Conservation (phyloP, 2,797 vertebrate genomes). For the Pristis pectinata region DNA sequence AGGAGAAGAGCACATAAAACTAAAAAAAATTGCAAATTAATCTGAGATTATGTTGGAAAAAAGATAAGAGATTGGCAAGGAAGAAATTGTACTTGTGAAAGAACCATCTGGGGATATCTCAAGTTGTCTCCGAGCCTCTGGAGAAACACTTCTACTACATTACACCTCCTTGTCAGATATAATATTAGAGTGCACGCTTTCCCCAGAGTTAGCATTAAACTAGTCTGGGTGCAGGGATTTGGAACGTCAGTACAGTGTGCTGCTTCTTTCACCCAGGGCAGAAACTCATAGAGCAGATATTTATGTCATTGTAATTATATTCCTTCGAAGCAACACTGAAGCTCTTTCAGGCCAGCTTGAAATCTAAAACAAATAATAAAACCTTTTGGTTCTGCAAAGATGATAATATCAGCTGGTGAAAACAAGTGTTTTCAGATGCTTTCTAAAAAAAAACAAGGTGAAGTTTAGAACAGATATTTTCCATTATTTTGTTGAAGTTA, state of each 20-base stretch:
- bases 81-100: too few species aligned
- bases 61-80: too few species aligned
- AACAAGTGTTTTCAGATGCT: too few species aligned
- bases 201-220: not conserved
- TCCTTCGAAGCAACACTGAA: not conserved
- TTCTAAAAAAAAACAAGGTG: not conserved
- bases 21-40: too few species aligned
- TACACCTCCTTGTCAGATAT: not conserved
- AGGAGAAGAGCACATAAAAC: too few species aligned
- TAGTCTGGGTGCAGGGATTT: not conserved
- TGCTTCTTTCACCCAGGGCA: not conserved
- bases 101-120: too few species aligned
- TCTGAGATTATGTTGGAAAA: too few species aligned
- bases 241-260: not conserved
- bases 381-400: not conserved
- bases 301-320: not conserved
- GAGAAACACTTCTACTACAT: not conserved
- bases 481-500: not conserved
- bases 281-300: not conserved
- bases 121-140: too few species aligned
- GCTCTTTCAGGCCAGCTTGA: not conserved
- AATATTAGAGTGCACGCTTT: not conserved
- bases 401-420: not conserved
- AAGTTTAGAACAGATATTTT: not conserved
- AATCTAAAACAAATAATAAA: not conserved